phyloP scores from a whole-genome alignment of 2,888 invertebrate species.

The Frankliniella intonsa region DNA sequence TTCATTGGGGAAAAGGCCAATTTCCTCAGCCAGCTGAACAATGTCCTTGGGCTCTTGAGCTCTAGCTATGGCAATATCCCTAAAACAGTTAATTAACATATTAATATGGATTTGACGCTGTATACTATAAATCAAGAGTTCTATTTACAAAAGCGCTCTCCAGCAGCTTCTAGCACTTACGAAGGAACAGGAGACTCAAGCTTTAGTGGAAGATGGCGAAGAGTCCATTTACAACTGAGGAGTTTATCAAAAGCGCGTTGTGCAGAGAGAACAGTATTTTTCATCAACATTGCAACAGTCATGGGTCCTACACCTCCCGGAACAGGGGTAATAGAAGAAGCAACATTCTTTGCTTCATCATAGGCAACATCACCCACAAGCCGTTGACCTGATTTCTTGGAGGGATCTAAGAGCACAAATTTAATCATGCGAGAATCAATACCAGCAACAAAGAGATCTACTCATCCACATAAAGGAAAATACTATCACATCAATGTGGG shows the following conservation, averaged over 20 bases:
- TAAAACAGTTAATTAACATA: constrained; percentile 44
- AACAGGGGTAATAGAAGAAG: constrained; percentile 89
- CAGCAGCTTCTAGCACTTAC: constrained; percentile 49
- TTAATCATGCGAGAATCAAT: constrained; percentile 31
- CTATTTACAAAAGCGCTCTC: no score
- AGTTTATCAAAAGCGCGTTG: constrained; percentile 56
- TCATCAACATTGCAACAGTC: constrained; percentile 98
- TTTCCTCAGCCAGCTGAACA: constrained; percentile 68
- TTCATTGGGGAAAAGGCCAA: constrained; percentile 75
- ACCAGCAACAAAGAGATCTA: not conserved
- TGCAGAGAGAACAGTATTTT: constrained; percentile 87
- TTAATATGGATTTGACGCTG: constrained; percentile 9
- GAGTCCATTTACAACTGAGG: constrained; percentile 63
- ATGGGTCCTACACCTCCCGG: constrained; percentile 98
- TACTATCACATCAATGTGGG: constrained; percentile 28
- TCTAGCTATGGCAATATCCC: constrained; percentile 87
- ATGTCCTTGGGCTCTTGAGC: constrained; percentile 85
- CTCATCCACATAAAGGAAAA: constrained; percentile 30
- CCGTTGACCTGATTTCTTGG: constrained; percentile 72
- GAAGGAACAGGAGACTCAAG: constrained; percentile 75
- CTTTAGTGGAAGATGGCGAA: constrained; percentile 62
- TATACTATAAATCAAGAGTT: constrained; percentile 20
- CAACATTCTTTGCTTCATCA: constrained; percentile 70
- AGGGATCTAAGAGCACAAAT: constrained; percentile 55
- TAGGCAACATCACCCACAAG: constrained; percentile 95